Base-by-base conservation (phyloP, 2,113 vertebrate genomes). In the Narcine bancroftii region DNA sequence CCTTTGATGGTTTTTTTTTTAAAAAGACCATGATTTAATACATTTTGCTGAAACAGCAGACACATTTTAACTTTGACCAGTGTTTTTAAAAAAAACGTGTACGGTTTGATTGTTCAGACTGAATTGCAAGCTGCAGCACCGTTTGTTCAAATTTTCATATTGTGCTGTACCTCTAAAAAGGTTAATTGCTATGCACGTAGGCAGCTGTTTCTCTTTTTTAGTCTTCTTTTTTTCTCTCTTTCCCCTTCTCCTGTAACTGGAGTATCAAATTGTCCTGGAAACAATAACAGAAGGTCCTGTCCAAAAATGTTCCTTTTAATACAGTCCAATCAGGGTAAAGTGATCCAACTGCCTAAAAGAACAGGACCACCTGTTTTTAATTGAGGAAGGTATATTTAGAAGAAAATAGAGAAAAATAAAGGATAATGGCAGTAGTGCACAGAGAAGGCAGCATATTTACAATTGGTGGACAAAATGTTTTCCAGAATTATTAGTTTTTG, bases 81-180 rank as follows among this genome's bases (percentile, higher is more conserved):
- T 29, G 65, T 33, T 26, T n/a, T n/a, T n/a, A n/a, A n/a, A n/a
- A 19, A 15, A 91, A 71, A 91, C 69, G 63, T 71, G 63, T 45
- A 9, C 66, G 47, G 29, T 91, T 47, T 91, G 45, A 91, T 69
- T 91, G 26, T 91, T 91, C 33, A 69, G 33, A 47, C 36, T 39
- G 36, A 63, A 89, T 89, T 89, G 85, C 13, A 89, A 65, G 39
- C 89, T 91, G 89, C 63, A 91, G 63, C 42, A 69, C 63, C 69
- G 65, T 69, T 91, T 91, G 63, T 45, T 91, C 65, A 69, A 91
- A 91, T 39, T 65, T 91, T 69, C 69, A 91, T 91, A 69, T 71
- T 69, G 89, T 36, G 13, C 47, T 33, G 89, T 69, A 42, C 65
- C 42, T 91, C 63, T 91, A 65, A 91, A 91, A 69, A 91, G 89